These are phyloP conservation scores for Leptothorax acervorum DNA, from an alignment of 2,888 invertebrate genomes.

Conservation along the genomic window DNA sequence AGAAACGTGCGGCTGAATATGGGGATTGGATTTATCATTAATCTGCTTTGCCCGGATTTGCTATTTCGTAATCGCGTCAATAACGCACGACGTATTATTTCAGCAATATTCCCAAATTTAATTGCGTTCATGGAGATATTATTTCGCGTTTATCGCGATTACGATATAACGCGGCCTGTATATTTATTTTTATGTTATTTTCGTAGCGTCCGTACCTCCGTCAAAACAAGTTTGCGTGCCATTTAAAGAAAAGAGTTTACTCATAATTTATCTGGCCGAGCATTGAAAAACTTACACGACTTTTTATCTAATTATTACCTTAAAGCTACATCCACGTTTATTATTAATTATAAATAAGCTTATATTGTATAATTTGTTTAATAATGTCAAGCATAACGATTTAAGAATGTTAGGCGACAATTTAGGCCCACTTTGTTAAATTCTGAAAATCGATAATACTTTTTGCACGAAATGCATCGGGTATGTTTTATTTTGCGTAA, in stretches of 20 bases:
- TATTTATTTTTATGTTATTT: conserved; percentile 18
- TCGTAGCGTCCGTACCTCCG: not conserved
- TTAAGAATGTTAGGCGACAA: conserved; percentile 51
- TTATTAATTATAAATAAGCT: conserved; percentile 21
- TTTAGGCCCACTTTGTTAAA: conserved; percentile 71
- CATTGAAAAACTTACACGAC: conserved; percentile 34
- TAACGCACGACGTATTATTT: conserved; percentile 51
- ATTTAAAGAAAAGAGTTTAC: not conserved
- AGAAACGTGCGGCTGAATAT: conserved; percentile 44
- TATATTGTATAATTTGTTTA: conserved; percentile 31
- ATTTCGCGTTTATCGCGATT: conserved; percentile 40
- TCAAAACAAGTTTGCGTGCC: conserved; percentile 3
- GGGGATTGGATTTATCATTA: conserved; percentile 49
- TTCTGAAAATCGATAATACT: conserved; percentile 50
- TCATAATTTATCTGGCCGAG: conserved; percentile 20
- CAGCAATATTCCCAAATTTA: conserved; percentile 56
- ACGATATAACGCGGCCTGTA: conserved; percentile 8
- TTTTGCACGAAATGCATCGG: conserved; percentile 21
- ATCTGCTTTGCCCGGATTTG: conserved; percentile 51
- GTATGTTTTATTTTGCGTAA: not conserved
- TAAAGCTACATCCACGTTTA: conserved; percentile 31
- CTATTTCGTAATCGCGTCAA: conserved; percentile 52
- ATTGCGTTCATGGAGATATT: conserved; percentile 53
- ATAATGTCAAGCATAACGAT: conserved; percentile 16
- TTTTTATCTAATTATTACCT: conserved; percentile 21